Evolutionary conservation across 35 echinoderm and acorn worm genomes (phyloP).

Genomic region (Eucidaris tribuloides): DNA sequence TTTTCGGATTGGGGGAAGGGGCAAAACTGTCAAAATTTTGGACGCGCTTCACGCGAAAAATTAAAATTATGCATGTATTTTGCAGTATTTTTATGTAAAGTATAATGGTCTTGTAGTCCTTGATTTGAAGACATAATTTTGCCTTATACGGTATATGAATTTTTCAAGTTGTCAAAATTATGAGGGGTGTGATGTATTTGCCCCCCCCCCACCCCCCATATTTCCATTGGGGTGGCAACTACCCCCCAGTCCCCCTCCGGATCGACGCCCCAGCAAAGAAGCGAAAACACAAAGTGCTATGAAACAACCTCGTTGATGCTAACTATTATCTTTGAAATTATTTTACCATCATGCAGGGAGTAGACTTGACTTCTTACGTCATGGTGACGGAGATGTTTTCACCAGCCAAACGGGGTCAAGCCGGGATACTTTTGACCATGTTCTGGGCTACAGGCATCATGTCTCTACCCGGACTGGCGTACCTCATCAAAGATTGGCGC

Average conservation of each 20-base stretch:
- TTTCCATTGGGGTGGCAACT: no score
- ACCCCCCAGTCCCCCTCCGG: background rate
- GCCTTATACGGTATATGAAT: no score
- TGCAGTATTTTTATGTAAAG: no score
- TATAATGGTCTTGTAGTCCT: no score
- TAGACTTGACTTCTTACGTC: slow-evolving; percentile 89
- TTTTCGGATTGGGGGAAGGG: no score
- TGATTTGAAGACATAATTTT: no score
- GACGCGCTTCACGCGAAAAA: no score
- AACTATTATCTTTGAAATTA: background rate
- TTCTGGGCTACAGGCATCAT: slow-evolving; percentile 96
- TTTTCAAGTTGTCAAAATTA: no score
- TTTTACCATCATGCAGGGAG: slow-evolving; percentile 49
- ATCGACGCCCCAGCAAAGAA: background rate
- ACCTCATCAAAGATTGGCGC: slow-evolving; percentile 73
- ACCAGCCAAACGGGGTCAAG: slow-evolving; percentile 66
- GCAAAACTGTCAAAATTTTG: no score
- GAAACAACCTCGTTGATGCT: background rate
- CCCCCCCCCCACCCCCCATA: background rate
- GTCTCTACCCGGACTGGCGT: slow-evolving; percentile 72
- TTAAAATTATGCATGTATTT: no score
- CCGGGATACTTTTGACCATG: slow-evolving; percentile 75
- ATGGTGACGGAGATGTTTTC: slow-evolving; percentile 98
- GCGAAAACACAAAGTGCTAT: background rate
- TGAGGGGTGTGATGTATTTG: background rate